Evolutionary conservation across 2,888 invertebrate genomes (phyloP).

Genomic region (Monoplex corrugatus): DNA sequence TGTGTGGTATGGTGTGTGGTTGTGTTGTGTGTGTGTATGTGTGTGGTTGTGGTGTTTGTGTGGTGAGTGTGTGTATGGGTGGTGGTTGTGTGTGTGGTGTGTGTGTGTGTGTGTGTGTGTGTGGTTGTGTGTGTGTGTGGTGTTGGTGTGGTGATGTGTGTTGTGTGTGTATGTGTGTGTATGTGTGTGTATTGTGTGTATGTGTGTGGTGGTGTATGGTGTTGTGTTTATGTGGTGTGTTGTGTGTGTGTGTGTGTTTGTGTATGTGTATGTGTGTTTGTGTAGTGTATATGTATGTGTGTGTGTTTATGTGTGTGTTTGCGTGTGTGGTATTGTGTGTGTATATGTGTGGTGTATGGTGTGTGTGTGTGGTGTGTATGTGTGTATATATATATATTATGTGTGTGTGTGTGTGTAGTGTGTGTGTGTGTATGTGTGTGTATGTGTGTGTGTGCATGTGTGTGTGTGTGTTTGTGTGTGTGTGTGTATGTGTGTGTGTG

Average conservation of each 20-base stretch:
- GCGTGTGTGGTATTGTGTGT: no score
- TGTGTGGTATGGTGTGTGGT: background rate
- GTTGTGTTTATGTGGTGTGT: background rate
- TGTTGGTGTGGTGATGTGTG: no score
- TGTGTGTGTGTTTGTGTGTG: background rate
- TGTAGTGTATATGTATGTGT: background rate
- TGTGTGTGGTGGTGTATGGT: no score
- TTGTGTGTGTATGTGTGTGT: no score
- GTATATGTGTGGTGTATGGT: no score
- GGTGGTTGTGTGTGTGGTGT: no score
- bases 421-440: background rate
- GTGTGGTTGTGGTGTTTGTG: no score
- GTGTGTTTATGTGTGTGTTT: no score
- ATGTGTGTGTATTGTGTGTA: no score
- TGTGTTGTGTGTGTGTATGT: background rate
- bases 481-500: background rate
- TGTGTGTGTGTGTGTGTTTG: background rate
- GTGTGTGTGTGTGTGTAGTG: background rate
- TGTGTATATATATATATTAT: background rate
- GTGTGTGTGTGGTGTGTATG: background rate
- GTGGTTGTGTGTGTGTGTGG: background rate
- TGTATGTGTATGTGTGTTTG: background rate
- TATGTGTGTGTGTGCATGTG: conserved; percentile 16
- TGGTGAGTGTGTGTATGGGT: no score
- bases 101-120: background rate